These are phyloP conservation scores for Mongoloraphidia duomilia DNA, from an alignment of 2,888 invertebrate species.

Conservation along the genomic window DNA sequence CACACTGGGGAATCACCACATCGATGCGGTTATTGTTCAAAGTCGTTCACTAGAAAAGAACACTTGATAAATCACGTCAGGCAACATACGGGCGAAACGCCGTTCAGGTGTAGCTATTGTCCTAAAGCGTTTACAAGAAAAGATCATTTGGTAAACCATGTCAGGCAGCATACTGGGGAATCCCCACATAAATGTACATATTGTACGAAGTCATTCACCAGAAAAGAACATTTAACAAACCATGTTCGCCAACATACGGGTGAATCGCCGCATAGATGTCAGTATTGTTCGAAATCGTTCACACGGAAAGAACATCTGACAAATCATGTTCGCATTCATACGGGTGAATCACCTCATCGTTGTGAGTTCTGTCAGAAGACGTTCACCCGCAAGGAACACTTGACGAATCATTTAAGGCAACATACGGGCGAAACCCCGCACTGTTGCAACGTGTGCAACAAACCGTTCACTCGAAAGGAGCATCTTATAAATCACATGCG, in stretches of 20 bases:
- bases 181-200: slow-evolving; percentile 63
- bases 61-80: slow-evolving; percentile 77
- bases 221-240: slow-evolving; percentile 70
- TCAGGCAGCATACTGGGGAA: slow-evolving; percentile 56
- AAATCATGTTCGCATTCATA: slow-evolving; percentile 58
- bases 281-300: slow-evolving; percentile 72
- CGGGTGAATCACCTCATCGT: slow-evolving; percentile 53
- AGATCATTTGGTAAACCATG: slow-evolving; percentile 65
- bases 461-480: slow-evolving; percentile 60
- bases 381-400: slow-evolving; percentile 57
- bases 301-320: slow-evolving; percentile 77
- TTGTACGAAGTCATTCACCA: slow-evolving; percentile 64
- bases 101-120: slow-evolving; percentile 70
- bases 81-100: slow-evolving; percentile 63
- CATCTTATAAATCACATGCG: slow-evolving; percentile 64
- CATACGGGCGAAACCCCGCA: slow-evolving; percentile 59
- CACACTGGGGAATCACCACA: slow-evolving; percentile 75
- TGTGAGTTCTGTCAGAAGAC: slow-evolving; percentile 57
- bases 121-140: slow-evolving; percentile 76
- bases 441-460: slow-evolving; percentile 58
- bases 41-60: slow-evolving; percentile 75
- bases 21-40: slow-evolving; percentile 73
- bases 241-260: slow-evolving; percentile 80
- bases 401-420: slow-evolving; percentile 55
- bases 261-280: slow-evolving; percentile 74